phyloP scores from a whole-genome alignment of 2,797 vertebrate species.

The Etheostoma nigrum region DNA sequence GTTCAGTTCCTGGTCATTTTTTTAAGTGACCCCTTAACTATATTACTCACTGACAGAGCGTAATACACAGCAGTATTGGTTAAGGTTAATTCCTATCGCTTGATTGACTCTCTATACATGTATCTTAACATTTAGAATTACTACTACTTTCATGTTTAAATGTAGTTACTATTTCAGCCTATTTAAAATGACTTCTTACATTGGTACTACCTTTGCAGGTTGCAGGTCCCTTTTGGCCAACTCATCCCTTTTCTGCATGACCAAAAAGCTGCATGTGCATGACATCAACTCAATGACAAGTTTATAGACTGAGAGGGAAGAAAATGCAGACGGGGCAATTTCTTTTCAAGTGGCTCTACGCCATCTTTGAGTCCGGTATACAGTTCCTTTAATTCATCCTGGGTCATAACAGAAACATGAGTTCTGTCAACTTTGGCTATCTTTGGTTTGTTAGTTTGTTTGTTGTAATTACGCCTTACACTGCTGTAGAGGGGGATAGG shows the following conservation, averaged over 20 bases:
- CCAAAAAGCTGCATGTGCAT: neutral
- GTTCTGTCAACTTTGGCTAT: neutral
- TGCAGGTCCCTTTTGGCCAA: neutral
- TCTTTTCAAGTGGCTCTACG: neutral
- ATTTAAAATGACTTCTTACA: neutral
- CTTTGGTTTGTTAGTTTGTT: too few relatives aligned
- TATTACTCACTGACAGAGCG: conserved; percentile 4
- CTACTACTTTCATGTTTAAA: neutral
- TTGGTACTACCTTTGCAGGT: neutral
- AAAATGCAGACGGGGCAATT: neutral
- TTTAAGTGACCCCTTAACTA: conserved; percentile 12
- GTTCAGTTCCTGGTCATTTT: conserved; percentile 31
- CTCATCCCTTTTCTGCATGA: neutral
- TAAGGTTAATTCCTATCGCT: neutral
- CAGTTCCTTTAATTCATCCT: neutral
- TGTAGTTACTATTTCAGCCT: neutral
- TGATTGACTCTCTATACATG: neutral
- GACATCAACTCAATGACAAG: neutral
- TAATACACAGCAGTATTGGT: neutral
- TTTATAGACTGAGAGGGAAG: neutral
- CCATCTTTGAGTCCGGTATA: neutral
- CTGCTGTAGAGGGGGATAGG: neutral
- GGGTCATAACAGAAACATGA: neutral
- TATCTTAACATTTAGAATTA: neutral
- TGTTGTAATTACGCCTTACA: neutral